A percentile compares a stretch with the other conserved stretches of the same genome.
Conservation (phyloP, 2,797 vertebrate species). For the Gastrophryne carolinensis region DNA sequence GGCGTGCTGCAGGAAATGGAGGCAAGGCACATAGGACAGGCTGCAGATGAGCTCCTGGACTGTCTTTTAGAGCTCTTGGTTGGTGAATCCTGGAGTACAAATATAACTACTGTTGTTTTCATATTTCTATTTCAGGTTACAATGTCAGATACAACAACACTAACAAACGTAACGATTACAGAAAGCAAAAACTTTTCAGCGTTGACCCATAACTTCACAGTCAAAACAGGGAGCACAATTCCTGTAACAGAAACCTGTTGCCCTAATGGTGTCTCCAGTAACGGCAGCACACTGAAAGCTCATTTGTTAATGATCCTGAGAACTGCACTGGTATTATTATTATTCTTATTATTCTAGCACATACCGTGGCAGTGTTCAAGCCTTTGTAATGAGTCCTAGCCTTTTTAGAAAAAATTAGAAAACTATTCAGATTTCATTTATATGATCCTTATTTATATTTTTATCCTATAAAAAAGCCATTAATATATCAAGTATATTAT, state of each 20-base stretch:
- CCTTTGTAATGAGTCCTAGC: too few species aligned
- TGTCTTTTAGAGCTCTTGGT: too few species aligned
- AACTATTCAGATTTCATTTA: too few species aligned
- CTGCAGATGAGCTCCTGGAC: too few species aligned
- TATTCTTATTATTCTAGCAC: background rate
- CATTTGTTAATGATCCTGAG: background rate
- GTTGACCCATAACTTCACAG: constrained; percentile 2
- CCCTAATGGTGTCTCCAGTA: background rate
- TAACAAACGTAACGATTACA: background rate
- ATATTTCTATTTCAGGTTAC: constrained; percentile 18
- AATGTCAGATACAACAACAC: background rate
- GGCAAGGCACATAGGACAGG: too few species aligned
- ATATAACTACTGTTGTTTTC: too few species aligned
- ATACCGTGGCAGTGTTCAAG: background rate
- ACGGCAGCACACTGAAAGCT: background rate
- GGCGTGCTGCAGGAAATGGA: too few species aligned
- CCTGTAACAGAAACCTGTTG: background rate
- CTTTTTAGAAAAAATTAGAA: too few species aligned
- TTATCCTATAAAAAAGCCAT: too few species aligned
- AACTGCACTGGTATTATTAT: constrained; percentile 4
- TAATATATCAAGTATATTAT: too few species aligned
- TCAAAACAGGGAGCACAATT: background rate
- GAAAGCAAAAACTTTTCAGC: constrained; percentile 3
- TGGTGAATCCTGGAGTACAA: too few species aligned
- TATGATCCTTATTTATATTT: too few species aligned